Conservation (phyloP, 2,797 vertebrate species). For the Sarcoramphus papa region DNA sequence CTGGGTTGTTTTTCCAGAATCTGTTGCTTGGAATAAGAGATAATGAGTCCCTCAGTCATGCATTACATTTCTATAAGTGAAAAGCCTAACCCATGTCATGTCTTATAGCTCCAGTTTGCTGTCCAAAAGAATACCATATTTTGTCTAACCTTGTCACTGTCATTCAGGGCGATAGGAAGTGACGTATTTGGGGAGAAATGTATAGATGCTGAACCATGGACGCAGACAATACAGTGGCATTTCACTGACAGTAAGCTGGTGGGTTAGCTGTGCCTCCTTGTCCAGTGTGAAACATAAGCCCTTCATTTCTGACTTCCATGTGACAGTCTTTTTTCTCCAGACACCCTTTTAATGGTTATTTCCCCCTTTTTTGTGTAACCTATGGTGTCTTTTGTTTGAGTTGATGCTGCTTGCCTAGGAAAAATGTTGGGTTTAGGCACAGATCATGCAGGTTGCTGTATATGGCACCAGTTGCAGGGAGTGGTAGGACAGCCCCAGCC, state of each 20-base stretch:
- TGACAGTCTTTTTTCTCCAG: not conserved
- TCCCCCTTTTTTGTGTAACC: not conserved
- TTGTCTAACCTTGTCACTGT: not conserved
- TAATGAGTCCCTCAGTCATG: not conserved
- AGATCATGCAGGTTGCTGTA: not conserved
- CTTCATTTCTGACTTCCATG: not conserved
- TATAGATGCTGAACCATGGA: not conserved
- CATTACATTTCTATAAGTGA: slow-evolving; percentile 8
- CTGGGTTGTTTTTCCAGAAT: slow-evolving; percentile 45
- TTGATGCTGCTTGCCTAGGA: not conserved
- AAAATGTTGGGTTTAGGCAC: not conserved
- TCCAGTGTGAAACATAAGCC: not conserved
- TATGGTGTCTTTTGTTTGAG: not conserved
- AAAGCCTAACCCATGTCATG: not conserved
- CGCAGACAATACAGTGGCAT: not conserved
- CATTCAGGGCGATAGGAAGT: not conserved
- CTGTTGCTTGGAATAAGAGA: slow-evolving; percentile 52
- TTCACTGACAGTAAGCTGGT: not conserved
- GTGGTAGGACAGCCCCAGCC: not conserved
- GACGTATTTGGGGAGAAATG: not conserved
- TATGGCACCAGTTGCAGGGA: not conserved
- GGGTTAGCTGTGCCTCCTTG: not conserved
- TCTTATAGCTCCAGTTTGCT: not conserved
- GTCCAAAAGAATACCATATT: slow-evolving; percentile 2
- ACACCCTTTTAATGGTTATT: not conserved